Evolutionary conservation across 1,140 invertebrate genomes (phyloP), one percentile per base, ranked within the genome.

Genomic region (Medauroidea extradentata): DNA sequence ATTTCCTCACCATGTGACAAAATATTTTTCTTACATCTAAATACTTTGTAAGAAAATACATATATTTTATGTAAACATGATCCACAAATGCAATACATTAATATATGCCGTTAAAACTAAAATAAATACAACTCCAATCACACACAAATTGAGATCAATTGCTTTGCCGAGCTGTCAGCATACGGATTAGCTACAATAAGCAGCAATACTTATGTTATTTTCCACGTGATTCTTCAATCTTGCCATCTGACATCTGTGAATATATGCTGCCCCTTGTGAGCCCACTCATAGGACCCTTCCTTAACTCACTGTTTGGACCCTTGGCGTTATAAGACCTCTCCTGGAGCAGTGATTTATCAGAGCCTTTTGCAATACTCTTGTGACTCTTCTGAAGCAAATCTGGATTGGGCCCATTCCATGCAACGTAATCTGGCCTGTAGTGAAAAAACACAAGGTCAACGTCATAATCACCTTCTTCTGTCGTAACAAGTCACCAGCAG

Each of bases 221-320:
- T 54, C 79, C 77, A 41, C 79, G 77, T 64, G 78, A 77, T 67
- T 81, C 79, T n/a, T 66, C 73, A 14, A 71, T 63, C 59, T 73
- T 76, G 64, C 80, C 79, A 24, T 34, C 46, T 34, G 25, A 49
- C 51, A 75, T 62, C 66, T 82, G 82, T 2, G 79, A 81, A 70
- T 86, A 86, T 59, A 88, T 85, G 63, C 84, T 86, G 29, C 85
- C 85, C 67, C 85, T 85, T 34, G 84, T 82, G 51, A 87, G 69
- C 52, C 81, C 82, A 39, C 76, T 70, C 43, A 81, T 65, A 9
- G 85, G 79, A 9, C 86, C 85, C 73, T 86, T 87, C 39, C 81
- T 74, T 16, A 86, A 72, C 42, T 82, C 77, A 25, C 73, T 50
- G 71, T 86, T 85, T 13, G 83, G 75, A 44, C 85, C 86, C 63